Percentiles rank a stretch among this genome's conserved stretches.
phyloP scores from a whole-genome alignment of 2,113 vertebrate species.

The Nanorana parkeri region DNA sequence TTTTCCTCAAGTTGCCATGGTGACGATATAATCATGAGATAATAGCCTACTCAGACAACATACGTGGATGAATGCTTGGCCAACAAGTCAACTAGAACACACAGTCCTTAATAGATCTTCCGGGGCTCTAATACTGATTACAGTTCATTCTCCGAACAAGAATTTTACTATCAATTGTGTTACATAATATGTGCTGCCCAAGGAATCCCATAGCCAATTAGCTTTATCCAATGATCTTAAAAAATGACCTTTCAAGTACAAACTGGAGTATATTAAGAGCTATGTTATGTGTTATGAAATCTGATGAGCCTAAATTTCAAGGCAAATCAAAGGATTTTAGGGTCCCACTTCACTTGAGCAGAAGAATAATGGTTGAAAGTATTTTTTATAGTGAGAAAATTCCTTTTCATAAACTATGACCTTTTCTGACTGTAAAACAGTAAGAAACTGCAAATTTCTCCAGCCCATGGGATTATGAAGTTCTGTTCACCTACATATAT shows the following conservation, averaged over 20 bases:
- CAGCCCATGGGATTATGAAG: constrained; percentile 36
- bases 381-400: constrained; percentile 49
- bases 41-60: constrained; percentile 46
- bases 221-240: constrained; percentile 46
- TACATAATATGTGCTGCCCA: constrained; percentile 42
- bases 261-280: constrained; percentile 41
- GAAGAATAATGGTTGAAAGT: constrained; percentile 32
- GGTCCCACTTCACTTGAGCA: constrained; percentile 43
- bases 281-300: constrained; percentile 31
- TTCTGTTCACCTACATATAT: constrained; percentile 47
- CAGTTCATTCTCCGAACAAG: constrained; percentile 44
- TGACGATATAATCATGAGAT: constrained; percentile 44
- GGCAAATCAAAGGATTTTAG: constrained; percentile 35
- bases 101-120: constrained; percentile 31
- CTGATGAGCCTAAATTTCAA: constrained; percentile 34
- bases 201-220: constrained; percentile 52
- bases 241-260: constrained; percentile 46
- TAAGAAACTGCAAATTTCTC: constrained; percentile 46
- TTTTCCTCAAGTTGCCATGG: constrained; percentile 39
- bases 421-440: constrained; percentile 53
- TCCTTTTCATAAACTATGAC: constrained; percentile 46
- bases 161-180: constrained; percentile 34
- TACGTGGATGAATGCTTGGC: constrained; percentile 48
- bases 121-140: constrained; percentile 38
- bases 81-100: constrained; percentile 48